Conservation (phyloP, 2,888 invertebrate genomes). For the Drosophila multiciliata region DNA sequence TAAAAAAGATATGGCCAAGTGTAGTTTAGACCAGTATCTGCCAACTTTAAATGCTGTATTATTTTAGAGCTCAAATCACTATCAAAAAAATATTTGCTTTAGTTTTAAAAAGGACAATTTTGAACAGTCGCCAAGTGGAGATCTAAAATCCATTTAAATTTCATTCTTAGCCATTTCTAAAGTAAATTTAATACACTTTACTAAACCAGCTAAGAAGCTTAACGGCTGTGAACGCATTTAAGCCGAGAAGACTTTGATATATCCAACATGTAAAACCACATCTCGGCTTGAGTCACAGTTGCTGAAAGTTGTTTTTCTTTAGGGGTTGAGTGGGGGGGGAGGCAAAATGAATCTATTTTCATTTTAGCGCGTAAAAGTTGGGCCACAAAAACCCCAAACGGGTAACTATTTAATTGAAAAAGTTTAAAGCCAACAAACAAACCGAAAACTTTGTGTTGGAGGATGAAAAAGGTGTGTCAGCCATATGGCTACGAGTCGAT, state of each 20-base stretch:
- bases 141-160: neutral
- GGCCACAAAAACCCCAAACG: slow-evolving; percentile 15
- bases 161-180: neutral
- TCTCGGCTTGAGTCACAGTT: slow-evolving; percentile 26
- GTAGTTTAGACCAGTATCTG: neutral
- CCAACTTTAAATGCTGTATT: neutral
- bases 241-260: neutral
- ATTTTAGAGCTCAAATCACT: neutral
- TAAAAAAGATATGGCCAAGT: no score
- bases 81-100: neutral
- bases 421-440: slow-evolving; percentile 62
- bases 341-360: slow-evolving; percentile 35
- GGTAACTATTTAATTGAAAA: slow-evolving; percentile 69
- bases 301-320: slow-evolving; percentile 35
- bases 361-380: slow-evolving; percentile 40
- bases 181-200: neutral
- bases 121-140: neutral
- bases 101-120: no score
- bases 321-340: neutral
- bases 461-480: no score
- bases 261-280: slow-evolving; percentile 9
- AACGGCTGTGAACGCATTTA: neutral
- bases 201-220: slow-evolving; percentile 15
- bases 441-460: slow-evolving; percentile 13
- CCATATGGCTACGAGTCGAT: neutral